A percentile compares a stretch with the other conserved stretches of the same genome.
phyloP scores from a whole-genome alignment of 2,888 invertebrate species.

The Drosophila lutescens region DNA sequence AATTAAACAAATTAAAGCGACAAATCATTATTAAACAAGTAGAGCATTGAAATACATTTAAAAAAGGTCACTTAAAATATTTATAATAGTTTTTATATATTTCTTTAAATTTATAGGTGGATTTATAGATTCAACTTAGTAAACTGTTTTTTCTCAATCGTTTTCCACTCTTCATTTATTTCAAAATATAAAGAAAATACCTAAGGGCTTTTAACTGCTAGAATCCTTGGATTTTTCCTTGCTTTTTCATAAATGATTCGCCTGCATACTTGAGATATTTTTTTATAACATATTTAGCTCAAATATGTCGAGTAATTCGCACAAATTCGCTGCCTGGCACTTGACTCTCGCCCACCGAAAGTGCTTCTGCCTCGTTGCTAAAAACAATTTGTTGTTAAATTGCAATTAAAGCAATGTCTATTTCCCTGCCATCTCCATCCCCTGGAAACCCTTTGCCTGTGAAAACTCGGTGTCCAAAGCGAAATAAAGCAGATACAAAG shows the following conservation, averaged over 20 bases:
- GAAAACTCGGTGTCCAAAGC: constrained; percentile 21
- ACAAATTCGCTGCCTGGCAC: constrained; percentile 31
- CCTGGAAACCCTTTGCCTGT: constrained; percentile 8
- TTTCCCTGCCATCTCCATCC: background rate
- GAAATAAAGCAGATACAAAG: constrained; percentile 60
- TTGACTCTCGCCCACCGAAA: constrained; percentile 44
- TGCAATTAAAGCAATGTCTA: constrained; percentile 47
- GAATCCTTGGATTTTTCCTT: constrained; percentile 5
- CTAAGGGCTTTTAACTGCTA: background rate
- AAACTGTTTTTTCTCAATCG: too few relatives aligned
- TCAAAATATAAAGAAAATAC: too few relatives aligned
- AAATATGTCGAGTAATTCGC: constrained; percentile 25
- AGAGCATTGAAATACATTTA: too few relatives aligned
- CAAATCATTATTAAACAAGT: too few relatives aligned
- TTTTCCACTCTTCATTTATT: too few relatives aligned
- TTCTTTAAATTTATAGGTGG: too few relatives aligned
- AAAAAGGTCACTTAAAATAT: too few relatives aligned
- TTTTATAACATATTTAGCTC: constrained; percentile 2
- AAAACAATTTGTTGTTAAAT: constrained; percentile 54
- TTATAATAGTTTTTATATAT: too few relatives aligned
- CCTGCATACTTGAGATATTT: constrained; percentile 2
- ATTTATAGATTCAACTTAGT: too few relatives aligned
- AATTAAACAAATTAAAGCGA: background rate
- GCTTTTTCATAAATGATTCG: background rate
- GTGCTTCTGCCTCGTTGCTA: constrained; percentile 30